Evolutionary conservation across 2,888 invertebrate genomes (phyloP).

Genomic region (Hybos culiciformis): DNA sequence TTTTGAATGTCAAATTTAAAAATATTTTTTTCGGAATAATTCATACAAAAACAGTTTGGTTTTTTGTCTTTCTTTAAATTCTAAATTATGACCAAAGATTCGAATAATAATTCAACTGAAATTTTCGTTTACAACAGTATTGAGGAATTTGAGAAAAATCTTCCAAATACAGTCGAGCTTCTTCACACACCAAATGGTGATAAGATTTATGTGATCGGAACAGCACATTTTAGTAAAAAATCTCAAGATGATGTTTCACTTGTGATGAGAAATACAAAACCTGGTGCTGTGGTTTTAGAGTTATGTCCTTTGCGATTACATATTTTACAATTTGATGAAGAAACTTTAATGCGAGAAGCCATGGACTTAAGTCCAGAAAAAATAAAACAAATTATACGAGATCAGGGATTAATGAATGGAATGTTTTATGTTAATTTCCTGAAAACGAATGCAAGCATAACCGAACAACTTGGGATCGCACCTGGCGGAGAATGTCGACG

Average conservation of each 20-base stretch:
- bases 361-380: constrained; percentile 64
- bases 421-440: constrained; percentile 71
- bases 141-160: constrained; percentile 17
- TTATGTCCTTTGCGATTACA: constrained; percentile 72
- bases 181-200: constrained; percentile 58
- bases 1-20: no score
- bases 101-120: no score
- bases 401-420: constrained; percentile 38
- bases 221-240: constrained; percentile 85
- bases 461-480: constrained; percentile 85
- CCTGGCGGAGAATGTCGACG: constrained; percentile 91
- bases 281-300: constrained; percentile 81
- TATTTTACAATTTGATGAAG: constrained; percentile 76
- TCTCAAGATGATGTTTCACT: constrained; percentile 82
- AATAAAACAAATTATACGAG: constrained; percentile 26
- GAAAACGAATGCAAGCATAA: constrained; percentile 79
- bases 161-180: constrained; percentile 51
- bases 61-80: no score
- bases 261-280: constrained; percentile 22
- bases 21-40: no score
- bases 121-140: constrained; percentile 10
- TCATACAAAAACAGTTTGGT: no score
- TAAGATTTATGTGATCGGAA: constrained; percentile 81
- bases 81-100: no score
- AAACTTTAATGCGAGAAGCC: constrained; percentile 67